Evolutionary conservation across 1,140 invertebrate genomes (phyloP), one percentile per base, ranked within the genome.

Genomic region (Conopomorpha cramerella): DNA sequence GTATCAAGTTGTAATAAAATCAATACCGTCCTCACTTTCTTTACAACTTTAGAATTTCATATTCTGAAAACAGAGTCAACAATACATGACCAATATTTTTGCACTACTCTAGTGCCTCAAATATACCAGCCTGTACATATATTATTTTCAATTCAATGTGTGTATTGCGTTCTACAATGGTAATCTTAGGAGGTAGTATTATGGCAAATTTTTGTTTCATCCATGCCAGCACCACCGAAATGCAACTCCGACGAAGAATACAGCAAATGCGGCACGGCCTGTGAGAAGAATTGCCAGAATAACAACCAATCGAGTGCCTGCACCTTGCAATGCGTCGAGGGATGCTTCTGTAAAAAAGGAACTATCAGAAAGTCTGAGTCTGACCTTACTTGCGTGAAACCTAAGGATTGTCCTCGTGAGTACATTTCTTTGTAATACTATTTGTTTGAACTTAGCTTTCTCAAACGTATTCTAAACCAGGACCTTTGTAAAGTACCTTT

Each of bases 321-420:
- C 33, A 31, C 33, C 6, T 6, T 3, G 12, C 39, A 36, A 18
- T 41, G 39, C n/a, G 39, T 41, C 1, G 6, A 15, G 4, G 34
- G 28, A 3, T 41, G 39, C 8, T 36, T 31, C 29, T 41, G 39
- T 13, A 23, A 28, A 6, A 25, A 30, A 15, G 31, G 34, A n/a
- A n/a, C n/a, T n/a, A n/a, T n/a, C n/a, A n/a, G n/a, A n/a, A n/a
- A n/a, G n/a, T n/a, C n/a, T n/a, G n/a, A n/a, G n/a, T n/a, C n/a
- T n/a, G n/a, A n/a, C n/a, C n/a, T n/a, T n/a, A n/a, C n/a, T n/a
- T n/a, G n/a, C n/a, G n/a, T n/a, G n/a, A n/a, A n/a, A n/a, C n/a
- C n/a, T n/a, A n/a, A n/a, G n/a, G n/a, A n/a, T n/a, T n/a, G n/a
- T n/a, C n/a, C n/a, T n/a, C n/a, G n/a, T n/a, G n/a, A n/a, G n/a